Evolutionary conservation across 2,888 invertebrate genomes (phyloP).

Genomic region (Caenorhabditis auriculariae): DNA sequence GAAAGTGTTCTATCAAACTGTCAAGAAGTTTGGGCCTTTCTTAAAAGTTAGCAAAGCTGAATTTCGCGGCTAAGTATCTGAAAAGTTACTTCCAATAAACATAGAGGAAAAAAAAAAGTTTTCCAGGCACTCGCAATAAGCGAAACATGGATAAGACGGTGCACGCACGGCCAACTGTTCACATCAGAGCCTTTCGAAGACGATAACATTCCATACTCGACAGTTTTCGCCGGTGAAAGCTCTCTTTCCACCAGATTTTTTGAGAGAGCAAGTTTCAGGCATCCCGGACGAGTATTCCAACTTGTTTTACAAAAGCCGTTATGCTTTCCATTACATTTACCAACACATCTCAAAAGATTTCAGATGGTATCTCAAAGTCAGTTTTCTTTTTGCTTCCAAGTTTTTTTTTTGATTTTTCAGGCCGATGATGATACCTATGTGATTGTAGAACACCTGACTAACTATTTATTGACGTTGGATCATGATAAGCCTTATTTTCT

Average conservation of each 20-base stretch:
- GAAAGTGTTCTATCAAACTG: too few species aligned
- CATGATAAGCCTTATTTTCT: conserved; percentile 21
- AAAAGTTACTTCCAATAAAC: background rate
- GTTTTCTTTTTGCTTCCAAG: background rate
- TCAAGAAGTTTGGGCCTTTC: background rate
- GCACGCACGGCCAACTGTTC: conserved; percentile 36
- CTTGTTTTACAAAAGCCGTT: conserved; percentile 38
- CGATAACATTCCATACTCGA: conserved; percentile 30
- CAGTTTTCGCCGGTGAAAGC: conserved; percentile 25
- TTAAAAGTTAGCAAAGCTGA: background rate
- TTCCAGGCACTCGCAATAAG: conserved; percentile 25
- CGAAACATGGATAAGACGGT: conserved; percentile 31
- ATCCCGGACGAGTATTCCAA: conserved; percentile 29
- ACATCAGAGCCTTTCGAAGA: conserved; percentile 9
- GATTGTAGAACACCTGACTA: conserved; percentile 24
- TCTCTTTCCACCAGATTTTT: too few species aligned
- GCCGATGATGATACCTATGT: conserved; percentile 42
- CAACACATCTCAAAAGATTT: conserved; percentile 27
- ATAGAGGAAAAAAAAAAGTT: background rate
- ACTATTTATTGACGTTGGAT: conserved; percentile 19
- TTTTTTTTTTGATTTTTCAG: conserved; percentile 5
- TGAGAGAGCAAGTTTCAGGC: conserved; percentile 14
- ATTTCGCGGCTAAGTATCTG: background rate
- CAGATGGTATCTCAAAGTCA: conserved; percentile 44
- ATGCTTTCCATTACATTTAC: conserved; percentile 34